A percentile compares a stretch with the other conserved stretches of the same genome.
These are phyloP conservation scores for Diadumene lineata DNA, from an alignment of 92 coral and sea anemone species.

Conservation along the genomic window DNA sequence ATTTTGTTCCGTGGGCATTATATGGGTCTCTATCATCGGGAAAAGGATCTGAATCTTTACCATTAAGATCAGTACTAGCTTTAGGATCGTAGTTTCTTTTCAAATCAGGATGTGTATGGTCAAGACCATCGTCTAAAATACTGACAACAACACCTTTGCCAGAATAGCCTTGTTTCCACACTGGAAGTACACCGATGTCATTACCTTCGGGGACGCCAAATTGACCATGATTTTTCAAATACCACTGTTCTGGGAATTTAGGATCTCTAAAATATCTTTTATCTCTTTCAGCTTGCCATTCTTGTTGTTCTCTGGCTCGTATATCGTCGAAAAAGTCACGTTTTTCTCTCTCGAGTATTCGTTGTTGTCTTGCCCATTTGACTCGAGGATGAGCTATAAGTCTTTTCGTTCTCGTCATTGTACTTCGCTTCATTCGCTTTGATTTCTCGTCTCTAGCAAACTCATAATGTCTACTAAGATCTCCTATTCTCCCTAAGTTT, in stretches of 20 bases:
- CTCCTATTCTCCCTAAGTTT: constrained; percentile 71
- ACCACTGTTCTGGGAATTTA: constrained; percentile 94
- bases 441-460: constrained; percentile 63
- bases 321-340: constrained; percentile 48
- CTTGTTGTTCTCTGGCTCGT: constrained; percentile 29
- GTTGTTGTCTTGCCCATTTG: constrained; percentile 78
- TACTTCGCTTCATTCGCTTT: constrained; percentile 56
- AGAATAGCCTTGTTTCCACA: constrained; percentile 83
- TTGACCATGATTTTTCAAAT: constrained; percentile 91
- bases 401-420: constrained; percentile 54
- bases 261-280: constrained; percentile 84
- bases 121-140: constrained; percentile 96
- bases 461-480: constrained; percentile 69
- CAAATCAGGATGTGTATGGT: constrained; percentile 95
- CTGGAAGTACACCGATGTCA: constrained; percentile 86
- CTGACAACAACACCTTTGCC: constrained; percentile 98
- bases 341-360: constrained; percentile 66
- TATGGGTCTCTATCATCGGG: constrained; percentile 96
- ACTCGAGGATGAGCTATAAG: constrained; percentile 81
- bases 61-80: constrained; percentile 96
- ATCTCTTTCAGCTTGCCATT: constrained; percentile 43
- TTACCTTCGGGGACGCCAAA: constrained; percentile 96
- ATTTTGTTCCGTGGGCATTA: constrained; percentile 62
- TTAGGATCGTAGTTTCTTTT: constrained; percentile 96
- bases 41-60: constrained; percentile 96